Percentiles rank a stretch among this genome's conserved stretches.
These are phyloP conservation scores for Listronotus oregonensis DNA, from an alignment of 1,140 invertebrate species.

Conservation along the genomic window DNA sequence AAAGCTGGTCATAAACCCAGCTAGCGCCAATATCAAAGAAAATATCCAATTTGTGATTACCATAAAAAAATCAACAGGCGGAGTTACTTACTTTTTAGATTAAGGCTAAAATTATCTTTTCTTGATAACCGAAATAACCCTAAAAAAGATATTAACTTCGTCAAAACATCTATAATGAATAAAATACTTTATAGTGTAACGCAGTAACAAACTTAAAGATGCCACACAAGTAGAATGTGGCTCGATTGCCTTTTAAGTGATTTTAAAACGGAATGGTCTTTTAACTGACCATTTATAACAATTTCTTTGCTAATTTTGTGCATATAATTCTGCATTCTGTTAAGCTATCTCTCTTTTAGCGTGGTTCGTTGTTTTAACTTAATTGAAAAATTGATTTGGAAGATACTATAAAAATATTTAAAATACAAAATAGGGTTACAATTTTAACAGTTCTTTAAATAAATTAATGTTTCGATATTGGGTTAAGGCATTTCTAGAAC, in stretches of 20 bases:
- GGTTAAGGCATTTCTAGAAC: too few species aligned
- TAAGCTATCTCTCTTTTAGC: constrained; percentile 18
- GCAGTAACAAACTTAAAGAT: constrained; percentile 15
- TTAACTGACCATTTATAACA: constrained; percentile 15
- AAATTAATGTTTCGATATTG: too few species aligned
- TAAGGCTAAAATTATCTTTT: constrained; percentile 16
- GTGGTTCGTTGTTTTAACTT: too few species aligned
- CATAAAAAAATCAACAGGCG: constrained; percentile 18
- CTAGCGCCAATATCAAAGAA: constrained; percentile 9
- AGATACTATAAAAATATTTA: too few species aligned
- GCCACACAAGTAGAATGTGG: constrained; percentile 22
- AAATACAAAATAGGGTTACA: too few species aligned
- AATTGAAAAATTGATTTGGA: too few species aligned
- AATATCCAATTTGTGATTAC: constrained; percentile 15
- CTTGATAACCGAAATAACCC: constrained; percentile 21
- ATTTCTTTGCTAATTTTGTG: constrained; percentile 22
- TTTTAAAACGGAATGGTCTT: constrained; percentile 25
- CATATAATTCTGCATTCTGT: constrained; percentile 21
- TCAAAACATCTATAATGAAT: constrained; percentile 24
- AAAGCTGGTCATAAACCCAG: constrained; percentile 23
- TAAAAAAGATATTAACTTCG: constrained; percentile 30
- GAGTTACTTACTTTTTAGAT: constrained; percentile 20
- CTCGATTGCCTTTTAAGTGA: constrained; percentile 29
- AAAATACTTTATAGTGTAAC: constrained; percentile 13
- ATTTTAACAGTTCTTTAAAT: too few species aligned